Evolutionary conservation across 2,113 vertebrate species (phyloP).

Genomic region (Ceratotherium simum): DNA sequence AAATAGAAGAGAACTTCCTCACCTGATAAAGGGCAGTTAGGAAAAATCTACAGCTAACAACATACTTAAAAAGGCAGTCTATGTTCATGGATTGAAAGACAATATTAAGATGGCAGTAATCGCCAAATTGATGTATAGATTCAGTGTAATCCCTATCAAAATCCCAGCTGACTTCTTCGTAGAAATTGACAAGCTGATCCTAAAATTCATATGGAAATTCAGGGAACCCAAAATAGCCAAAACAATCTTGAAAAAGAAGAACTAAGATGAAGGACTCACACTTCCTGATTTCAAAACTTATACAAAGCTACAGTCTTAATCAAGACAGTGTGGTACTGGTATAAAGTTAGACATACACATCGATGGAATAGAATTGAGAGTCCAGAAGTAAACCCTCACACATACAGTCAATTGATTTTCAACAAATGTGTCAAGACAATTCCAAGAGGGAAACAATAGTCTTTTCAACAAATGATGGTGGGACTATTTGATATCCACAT

Average conservation of each 20-base stretch:
- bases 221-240: neutral
- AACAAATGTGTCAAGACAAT: neutral
- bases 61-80: neutral
- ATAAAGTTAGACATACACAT: neutral
- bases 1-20: neutral
- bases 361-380: neutral
- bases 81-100: neutral
- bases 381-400: neutral
- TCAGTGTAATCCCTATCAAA: neutral
- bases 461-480: neutral
- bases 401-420: neutral
- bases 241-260: neutral
- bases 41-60: neutral
- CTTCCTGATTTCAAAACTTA: neutral
- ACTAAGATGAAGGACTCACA: neutral
- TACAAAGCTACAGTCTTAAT: neutral
- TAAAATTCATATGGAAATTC: neutral
- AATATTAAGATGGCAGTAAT: neutral
- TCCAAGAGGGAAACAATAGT: neutral
- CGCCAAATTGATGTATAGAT: neutral
- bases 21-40: neutral
- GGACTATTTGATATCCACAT: neutral
- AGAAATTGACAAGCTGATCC: neutral
- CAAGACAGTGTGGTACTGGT: neutral
- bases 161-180: neutral